phyloP scores from a whole-genome alignment of 2,797 vertebrate genomes.

The Sciurus vulgaris region DNA sequence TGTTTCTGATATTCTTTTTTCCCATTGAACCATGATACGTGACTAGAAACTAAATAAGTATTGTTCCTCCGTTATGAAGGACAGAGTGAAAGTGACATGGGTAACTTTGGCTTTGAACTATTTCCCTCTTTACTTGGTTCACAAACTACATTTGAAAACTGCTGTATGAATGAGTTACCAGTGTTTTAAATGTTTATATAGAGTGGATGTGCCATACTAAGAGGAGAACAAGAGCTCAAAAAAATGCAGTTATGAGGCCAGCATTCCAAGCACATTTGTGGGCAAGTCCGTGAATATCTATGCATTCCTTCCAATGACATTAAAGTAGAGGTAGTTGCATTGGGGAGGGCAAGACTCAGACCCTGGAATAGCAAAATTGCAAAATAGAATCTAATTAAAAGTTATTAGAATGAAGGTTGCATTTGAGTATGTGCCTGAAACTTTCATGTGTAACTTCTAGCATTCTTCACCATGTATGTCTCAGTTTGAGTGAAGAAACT shows the following conservation, averaged over 20 bases:
- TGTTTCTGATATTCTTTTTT: not conserved
- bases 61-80: not conserved
- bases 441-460: not conserved
- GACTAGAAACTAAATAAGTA: not conserved
- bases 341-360: not conserved
- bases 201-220: not conserved
- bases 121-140: not conserved
- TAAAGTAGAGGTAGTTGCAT: not conserved
- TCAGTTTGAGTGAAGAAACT: constrained; percentile 58
- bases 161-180: not conserved
- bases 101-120: not conserved
- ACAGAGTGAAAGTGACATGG: not conserved
- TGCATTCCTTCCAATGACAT: not conserved
- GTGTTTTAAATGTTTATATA: not conserved
- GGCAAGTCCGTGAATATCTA: constrained; percentile 30
- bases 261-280: not conserved
- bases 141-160: constrained; percentile 12
- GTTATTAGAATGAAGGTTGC: not conserved
- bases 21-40: not conserved
- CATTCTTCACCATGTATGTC: not conserved
- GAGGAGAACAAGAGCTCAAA: not conserved
- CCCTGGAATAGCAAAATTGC: constrained; percentile 1
- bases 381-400: constrained; percentile 26
- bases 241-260: constrained; percentile 9
- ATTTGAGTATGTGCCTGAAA: constrained; percentile 35